Evolutionary conservation across 2,888 invertebrate genomes (phyloP).

Genomic region (Phymatocera aterrima): DNA sequence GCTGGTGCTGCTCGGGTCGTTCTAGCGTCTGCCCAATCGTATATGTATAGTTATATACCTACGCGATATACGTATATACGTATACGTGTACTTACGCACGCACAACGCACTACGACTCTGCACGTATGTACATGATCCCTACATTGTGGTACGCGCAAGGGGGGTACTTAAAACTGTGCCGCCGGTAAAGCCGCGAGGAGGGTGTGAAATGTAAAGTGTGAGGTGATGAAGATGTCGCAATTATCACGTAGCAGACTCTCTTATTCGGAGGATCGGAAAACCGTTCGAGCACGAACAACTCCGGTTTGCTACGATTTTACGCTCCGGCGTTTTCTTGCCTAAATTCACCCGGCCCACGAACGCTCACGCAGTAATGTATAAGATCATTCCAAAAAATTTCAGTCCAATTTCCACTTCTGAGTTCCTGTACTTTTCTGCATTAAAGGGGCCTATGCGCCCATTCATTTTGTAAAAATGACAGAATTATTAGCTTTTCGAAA

Average conservation of each 20-base stretch:
- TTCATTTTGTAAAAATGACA: too few relatives aligned
- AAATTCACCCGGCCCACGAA: too few relatives aligned
- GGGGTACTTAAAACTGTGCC: conserved; percentile 31
- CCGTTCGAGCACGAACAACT: conserved; percentile 2
- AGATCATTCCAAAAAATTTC: too few relatives aligned
- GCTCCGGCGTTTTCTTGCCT: neutral
- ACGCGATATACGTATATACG: neutral
- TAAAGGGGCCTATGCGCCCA: too few relatives aligned
- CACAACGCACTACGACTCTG: neutral
- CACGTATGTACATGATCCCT: neutral
- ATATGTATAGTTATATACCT: neutral
- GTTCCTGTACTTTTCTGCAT: too few relatives aligned
- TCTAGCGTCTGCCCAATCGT: neutral
- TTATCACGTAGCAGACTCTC: conserved; percentile 35
- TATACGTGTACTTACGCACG: neutral
- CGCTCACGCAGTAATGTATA: too few relatives aligned
- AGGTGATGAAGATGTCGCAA: conserved; percentile 42
- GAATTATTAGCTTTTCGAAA: too few relatives aligned
- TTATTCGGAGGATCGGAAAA: conserved; percentile 20
- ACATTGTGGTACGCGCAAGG: conserved; percentile 25
- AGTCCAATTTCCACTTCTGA: too few relatives aligned
- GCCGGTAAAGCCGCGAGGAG: neutral
- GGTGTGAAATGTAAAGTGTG: conserved; percentile 28
- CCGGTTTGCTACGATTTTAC: conserved; percentile 28
- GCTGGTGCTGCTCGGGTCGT: conserved; percentile 14